Conservation (phyloP, 2,888 invertebrate genomes). For the Eristalinus aeneus region DNA sequence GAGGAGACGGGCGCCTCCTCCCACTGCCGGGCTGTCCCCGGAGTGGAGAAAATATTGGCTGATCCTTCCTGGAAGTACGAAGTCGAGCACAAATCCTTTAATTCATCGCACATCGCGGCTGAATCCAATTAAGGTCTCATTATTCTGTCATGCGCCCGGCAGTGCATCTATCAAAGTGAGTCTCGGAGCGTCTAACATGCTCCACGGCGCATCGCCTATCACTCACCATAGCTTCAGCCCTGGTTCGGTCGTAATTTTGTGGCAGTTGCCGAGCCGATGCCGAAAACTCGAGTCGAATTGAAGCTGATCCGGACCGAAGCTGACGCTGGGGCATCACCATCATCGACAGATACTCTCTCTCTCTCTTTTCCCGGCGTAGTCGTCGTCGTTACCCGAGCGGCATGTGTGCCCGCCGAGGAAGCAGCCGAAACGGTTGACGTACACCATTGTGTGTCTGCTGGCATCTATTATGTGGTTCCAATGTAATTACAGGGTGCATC, state of each 20-base stretch:
- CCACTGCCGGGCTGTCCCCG: background rate
- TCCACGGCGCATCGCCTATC: constrained; percentile 29
- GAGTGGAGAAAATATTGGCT: constrained; percentile 1
- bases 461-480: constrained; percentile 49
- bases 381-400: no score
- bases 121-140: constrained; percentile 73
- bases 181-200: constrained; percentile 56
- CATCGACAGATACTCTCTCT: constrained; percentile 30
- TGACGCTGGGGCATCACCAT: constrained; percentile 28
- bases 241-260: background rate
- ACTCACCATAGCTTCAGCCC: constrained; percentile 16
- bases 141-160: constrained; percentile 73
- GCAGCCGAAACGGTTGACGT: constrained; percentile 23
- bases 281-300: no score
- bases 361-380: no score
- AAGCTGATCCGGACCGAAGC: background rate
- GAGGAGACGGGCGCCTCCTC: background rate
- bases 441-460: constrained; percentile 38
- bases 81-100: constrained; percentile 29
- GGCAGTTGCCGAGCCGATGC: background rate
- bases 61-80: constrained; percentile 46
- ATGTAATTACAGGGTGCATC: constrained; percentile 69
- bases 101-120: constrained; percentile 48
- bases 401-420: constrained; percentile 42
- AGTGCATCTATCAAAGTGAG: constrained; percentile 72